Percentiles rank a stretch among this genome's conserved stretches.
Conservation (phyloP, 2,797 vertebrate species). For the Danio choprae region DNA sequence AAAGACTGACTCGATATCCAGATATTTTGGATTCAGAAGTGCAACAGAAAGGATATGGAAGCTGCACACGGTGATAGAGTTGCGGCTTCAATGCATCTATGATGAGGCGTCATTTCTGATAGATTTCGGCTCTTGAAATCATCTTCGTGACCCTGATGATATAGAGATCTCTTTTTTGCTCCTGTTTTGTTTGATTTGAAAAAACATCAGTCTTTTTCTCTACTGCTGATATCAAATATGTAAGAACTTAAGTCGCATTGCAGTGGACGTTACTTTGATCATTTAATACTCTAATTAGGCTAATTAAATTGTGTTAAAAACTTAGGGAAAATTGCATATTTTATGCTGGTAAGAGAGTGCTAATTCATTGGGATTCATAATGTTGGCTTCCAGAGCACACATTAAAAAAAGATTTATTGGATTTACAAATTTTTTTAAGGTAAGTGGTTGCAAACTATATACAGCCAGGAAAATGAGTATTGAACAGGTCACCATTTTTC, state of each 20-base stretch:
- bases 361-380: neutral
- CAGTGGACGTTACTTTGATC: neutral
- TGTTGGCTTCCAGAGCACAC: neutral
- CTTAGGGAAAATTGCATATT: neutral
- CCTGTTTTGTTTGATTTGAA: constrained; percentile 4
- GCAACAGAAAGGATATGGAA: constrained; percentile 34
- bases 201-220: neutral
- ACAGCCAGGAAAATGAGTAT: too few species aligned
- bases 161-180: constrained; percentile 13
- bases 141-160: neutral
- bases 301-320: neutral
- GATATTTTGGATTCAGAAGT: constrained; percentile 9
- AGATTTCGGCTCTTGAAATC: constrained; percentile 17
- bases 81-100: constrained; percentile 20
- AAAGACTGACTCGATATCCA: constrained; percentile 2
- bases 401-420: too few species aligned
- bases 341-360: neutral
- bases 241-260: neutral
- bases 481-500: too few species aligned
- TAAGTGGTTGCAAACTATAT: too few species aligned
- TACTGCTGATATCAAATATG: neutral
- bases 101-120: constrained; percentile 34
- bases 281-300: neutral
- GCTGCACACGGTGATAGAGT: constrained; percentile 8
- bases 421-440: too few species aligned